Evolutionary conservation across 2,113 vertebrate species (phyloP), one percentile per base, ranked within the genome.

Genomic region (Casuarius casuarius): DNA sequence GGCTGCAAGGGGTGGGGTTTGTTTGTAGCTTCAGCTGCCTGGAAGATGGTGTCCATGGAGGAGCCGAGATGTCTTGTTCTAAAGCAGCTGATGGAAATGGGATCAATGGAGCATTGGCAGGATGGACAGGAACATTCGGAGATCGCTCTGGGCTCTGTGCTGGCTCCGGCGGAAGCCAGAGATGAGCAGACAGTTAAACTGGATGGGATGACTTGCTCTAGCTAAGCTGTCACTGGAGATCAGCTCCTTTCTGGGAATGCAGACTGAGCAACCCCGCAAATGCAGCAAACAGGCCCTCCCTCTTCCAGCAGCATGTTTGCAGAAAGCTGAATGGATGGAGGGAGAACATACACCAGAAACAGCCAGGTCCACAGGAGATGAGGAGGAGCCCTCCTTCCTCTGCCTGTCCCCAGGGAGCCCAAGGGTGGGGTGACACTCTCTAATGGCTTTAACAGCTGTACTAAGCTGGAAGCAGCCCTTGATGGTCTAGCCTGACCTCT

Each of bases 401-500:
- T 94, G 48, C 51, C 29, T 7, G 68, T 66, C 83, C 65, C 74
- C 23, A 77, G 83, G 81, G 92, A 93, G 40, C 66, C 67, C 28
- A 78, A 62, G 93, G 95, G 95, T 95, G 92, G 87, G 79, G 75
- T 94, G 87, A 87, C 70, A 72, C 42, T 89, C 29, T 82, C 62
- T 94, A 92, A 95, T 91, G 87, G 63, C 77, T 97, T 84, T 42
- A 96, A 66, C 89, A 95, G 91, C 91, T 97, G 87, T 54, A 76
- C 22, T 76, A 80, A 83, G 84, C 85, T 90, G 76, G 92, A 93
- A 84, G 88, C 74, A 86, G 84, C 71, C 63, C 49, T 42, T 81
- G n/a, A 87, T 91, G 91, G 70, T 25, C 89, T 92, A 72, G 35
- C 11, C 75, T 85, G 93, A 91, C 40, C 54, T 86, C 70, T 68